These are phyloP conservation scores for Mesocentrotus franciscanus DNA, from an alignment of 53 echinoderm and acorn worm species.

Conservation along the genomic window DNA sequence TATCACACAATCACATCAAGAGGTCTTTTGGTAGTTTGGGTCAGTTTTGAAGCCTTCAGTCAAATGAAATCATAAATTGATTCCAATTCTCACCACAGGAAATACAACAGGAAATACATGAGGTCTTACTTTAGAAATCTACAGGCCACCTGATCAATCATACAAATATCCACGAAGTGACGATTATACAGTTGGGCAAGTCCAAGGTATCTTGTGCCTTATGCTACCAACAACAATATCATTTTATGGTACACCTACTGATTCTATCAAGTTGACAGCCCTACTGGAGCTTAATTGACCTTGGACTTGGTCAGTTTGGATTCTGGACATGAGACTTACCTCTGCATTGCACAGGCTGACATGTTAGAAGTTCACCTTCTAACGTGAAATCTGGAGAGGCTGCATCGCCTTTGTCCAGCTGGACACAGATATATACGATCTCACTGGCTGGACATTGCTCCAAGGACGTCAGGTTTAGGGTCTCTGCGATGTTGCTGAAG, in stretches of 20 bases:
- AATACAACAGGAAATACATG: neutral
- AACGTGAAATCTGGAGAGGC: constrained; percentile 65
- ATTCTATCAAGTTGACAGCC: too few relatives aligned
- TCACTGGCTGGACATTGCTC: constrained; percentile 59
- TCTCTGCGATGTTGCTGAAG: constrained; percentile 63
- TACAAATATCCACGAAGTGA: too few relatives aligned
- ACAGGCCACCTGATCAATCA: neutral
- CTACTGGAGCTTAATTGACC: neutral
- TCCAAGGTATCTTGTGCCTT: too few relatives aligned
- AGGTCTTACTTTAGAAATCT: neutral
- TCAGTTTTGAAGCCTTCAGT: neutral
- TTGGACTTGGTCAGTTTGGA: neutral
- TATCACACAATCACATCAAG: neutral
- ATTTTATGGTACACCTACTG: too few relatives aligned
- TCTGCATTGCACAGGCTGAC: constrained; percentile 69
- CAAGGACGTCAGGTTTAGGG: constrained; percentile 62
- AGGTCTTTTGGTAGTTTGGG: neutral
- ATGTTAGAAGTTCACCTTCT: constrained; percentile 72
- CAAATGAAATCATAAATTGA: neutral
- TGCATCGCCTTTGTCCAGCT: constrained; percentile 56
- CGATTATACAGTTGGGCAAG: too few relatives aligned
- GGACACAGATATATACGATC: constrained; percentile 73
- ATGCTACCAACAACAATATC: too few relatives aligned
- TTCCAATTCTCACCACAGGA: neutral
- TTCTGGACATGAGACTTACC: constrained; percentile 58